These are phyloP conservation scores for Aplochiton taeniatus DNA, from an alignment of 2,797 vertebrate species.

Conservation along the genomic window DNA sequence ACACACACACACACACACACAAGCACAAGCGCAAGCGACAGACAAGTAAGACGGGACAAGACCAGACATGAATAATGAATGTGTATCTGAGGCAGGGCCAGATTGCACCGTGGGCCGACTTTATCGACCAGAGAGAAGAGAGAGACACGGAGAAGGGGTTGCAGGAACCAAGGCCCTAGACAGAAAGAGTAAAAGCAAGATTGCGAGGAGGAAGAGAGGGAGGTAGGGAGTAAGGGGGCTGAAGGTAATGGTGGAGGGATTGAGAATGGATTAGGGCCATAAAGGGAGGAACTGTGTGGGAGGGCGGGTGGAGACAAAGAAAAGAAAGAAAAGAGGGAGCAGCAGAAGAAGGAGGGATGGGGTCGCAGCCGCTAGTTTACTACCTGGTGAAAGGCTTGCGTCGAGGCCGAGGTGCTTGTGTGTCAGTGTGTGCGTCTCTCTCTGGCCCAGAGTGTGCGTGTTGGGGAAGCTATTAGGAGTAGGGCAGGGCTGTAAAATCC, in stretches of 20 bases:
- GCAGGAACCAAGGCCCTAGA: background rate
- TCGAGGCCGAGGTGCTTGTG: background rate
- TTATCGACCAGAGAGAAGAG: constrained; percentile 16
- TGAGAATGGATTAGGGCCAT: background rate
- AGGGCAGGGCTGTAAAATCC: background rate
- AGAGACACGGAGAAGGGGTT: constrained; percentile 1
- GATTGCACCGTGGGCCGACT: constrained; percentile 10
- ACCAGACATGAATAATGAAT: constrained; percentile 30
- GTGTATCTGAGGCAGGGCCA: constrained; percentile 25
- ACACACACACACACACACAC: constrained; percentile 8
- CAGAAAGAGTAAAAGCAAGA: background rate
- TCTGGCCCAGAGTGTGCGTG: constrained; percentile 1
- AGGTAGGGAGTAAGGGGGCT: background rate
- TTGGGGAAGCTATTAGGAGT: background rate
- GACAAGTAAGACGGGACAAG: background rate
- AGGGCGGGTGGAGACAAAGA: too few species aligned
- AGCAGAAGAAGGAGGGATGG: too few species aligned
- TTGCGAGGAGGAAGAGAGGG: too few species aligned
- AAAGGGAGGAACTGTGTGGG: too few species aligned
- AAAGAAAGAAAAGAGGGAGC: too few species aligned
- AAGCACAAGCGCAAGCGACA: background rate
- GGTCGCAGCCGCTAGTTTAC: too few species aligned
- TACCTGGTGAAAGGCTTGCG: too few species aligned
- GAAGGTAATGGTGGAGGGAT: background rate
- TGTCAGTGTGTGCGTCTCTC: background rate